Base-by-base conservation (phyloP, 2,888 invertebrate species). In the Plebejus argus region DNA sequence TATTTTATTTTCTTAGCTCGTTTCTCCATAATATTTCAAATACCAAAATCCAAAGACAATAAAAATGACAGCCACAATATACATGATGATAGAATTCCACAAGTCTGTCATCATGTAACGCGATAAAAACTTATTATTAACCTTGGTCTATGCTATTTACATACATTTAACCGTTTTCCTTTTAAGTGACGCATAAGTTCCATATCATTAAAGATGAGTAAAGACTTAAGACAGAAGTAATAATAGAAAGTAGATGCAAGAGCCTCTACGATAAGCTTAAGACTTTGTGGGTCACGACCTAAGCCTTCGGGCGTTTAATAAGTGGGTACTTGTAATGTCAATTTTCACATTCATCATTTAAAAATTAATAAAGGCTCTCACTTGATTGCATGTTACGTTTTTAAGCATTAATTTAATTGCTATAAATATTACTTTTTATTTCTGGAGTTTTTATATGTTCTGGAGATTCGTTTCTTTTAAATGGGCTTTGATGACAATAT, bases 261-360 rank as follows among this genome's bases (percentile, higher is more conserved):
- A 28, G 66, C 12, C 23, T 12, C 39, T 45, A 23, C 72, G 72
- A 72, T 49, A 72, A 72, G 72, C 45, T 45, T 15, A 72, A 72
- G n/a, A 49, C n/a, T 20, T 72, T 49, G 71, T 45, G 7, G 72
- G 45, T 23, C 72, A 45, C 45, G 72, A 49, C 72, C 49, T 23
- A 8, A 72, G 72, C 72, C 72, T 72, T 72, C 45, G 45, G 72
- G 72, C 72, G 49, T 72, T 72, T 72, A 72, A 72, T 72, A 72
- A 72, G 39, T 39, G 39, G 72, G 23, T 23, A 71, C 71, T 18
- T 23, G 49, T 72, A 33, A 23, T 23, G 45, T 49, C 66, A 66
- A 33, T 72, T 72, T 45, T 20, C 39, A 72, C 72, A 72, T 72
- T 45, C 15, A 72, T 45, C 39, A 72, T 45, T 45, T 72, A 45